Base-by-base conservation (phyloP, 53 echinoderm and acorn worm species). In the Arbacia lixula region DNA sequence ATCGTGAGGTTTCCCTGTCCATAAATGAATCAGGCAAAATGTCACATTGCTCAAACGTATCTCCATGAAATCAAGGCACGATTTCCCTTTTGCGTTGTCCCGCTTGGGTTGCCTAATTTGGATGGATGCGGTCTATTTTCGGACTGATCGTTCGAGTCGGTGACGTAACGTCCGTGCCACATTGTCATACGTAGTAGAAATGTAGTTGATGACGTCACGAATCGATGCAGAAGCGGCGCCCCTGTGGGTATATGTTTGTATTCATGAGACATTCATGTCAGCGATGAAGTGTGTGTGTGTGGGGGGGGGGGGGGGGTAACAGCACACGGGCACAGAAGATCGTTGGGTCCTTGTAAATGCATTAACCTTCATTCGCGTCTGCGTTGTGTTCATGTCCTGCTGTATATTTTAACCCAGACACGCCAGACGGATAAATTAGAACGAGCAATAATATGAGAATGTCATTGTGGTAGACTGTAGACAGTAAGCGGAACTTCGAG, bases 161-260 rank as follows among this genome's bases (percentile, higher is more conserved):
- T 63, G 63, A 63, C 63, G 63, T 63, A 31, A 63, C 19, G 29
- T 19, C 12, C 31, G n/a, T 63, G 63, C 32, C 31, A 35, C 63
- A 35, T 63, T 6, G 16, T 33, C 63, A 12, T 35, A 63, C 17
- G 63, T 33, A 33, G 63, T 35, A 35, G 63, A 33, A 63, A 63
- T n/a, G 35, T 63, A 63, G 63, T 35, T 63, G 16, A 35, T 63
- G 63, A 63, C 63, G 63, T 63, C 63, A 63, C 63, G 19, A 63
- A 63, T 63, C 63, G 63, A 63, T 63, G 63, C 35, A 63, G 35
- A 31, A 63, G 32, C 32, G 17, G 16, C 19, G n/a, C n/a, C n/a
- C n/a, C n/a, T n/a, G n/a, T n/a, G n/a, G n/a, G n/a, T n/a, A n/a
- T n/a, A n/a, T n/a, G n/a, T n/a, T n/a, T n/a, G n/a, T n/a, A n/a